Evolutionary conservation across 1,140 invertebrate species (phyloP), one percentile per base, ranked within the genome.

Genomic region (Bicyclus anynana): DNA sequence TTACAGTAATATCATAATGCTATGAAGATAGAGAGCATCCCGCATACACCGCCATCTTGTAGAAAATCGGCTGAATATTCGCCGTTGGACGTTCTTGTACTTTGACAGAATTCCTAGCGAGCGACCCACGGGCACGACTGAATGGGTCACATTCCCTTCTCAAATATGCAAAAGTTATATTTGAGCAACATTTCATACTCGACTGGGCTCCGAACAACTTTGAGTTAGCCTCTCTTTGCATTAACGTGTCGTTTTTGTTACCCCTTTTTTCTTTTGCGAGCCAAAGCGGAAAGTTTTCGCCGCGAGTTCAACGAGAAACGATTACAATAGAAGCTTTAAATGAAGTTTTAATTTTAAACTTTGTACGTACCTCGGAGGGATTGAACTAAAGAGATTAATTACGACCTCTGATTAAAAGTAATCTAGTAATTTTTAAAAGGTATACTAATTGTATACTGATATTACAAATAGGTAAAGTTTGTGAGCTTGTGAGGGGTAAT

Each of bases 131-230:
- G 62, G 56, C 67, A 62, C 63, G 40, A 69, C 67, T 72, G 62
- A 75, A 79, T 73, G 70, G 68, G 69, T 73, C 70, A 68, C 69
- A 84, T 84, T 79, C 75, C 63, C 65, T 71, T 48, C 53, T 55
- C 66, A 75, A 79, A 76, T 76, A 83, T 80, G 72, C 74, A 69
- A 69, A 70, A 80, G 70, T 76, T 83, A 79, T 83, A 83, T 76
- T 79, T 77, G 62, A 75, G 67, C 50, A 59, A 67, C 67, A 74
- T 77, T 76, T 72, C 62, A 73, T 74, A 71, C 59, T 62, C 59
- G 59, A 68, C 65, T 66, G 52, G 52, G 55, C 59, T 53, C 57
- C 57, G 57, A 53, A 53, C 51, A 61, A 59, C 55, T 61, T 64
- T 49, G 29, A 37, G 53, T 23, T 20, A 53, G 62, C 53, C 62